Conservation (phyloP, 2,888 invertebrate genomes). For the Thera britannica region DNA sequence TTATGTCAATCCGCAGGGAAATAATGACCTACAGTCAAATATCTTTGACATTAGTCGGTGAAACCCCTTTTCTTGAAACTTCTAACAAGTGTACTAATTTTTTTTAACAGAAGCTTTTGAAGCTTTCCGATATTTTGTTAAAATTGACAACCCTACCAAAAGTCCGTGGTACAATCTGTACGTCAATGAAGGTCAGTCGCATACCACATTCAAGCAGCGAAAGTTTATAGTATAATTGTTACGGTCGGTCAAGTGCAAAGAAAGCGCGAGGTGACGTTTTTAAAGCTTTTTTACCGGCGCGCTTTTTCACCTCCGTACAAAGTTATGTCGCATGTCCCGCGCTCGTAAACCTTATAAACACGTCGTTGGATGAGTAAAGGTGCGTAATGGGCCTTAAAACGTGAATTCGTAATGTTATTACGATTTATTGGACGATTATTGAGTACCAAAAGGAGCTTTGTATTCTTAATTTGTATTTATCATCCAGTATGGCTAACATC, state of each 20-base stretch:
- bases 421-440: slow-evolving; percentile 22
- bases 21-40: neutral
- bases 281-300: slow-evolving; percentile 34
- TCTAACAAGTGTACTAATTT: too few species aligned
- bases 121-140: neutral
- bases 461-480: neutral
- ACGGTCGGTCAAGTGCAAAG: slow-evolving; percentile 69
- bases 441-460: neutral
- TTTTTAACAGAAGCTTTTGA: neutral
- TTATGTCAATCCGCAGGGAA: too few species aligned
- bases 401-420: slow-evolving; percentile 25
- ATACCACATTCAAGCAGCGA: slow-evolving; percentile 64
- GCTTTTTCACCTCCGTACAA: slow-evolving; percentile 23
- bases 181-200: slow-evolving; percentile 63
- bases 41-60: neutral
- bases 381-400: slow-evolving; percentile 26
- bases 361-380: slow-evolving; percentile 30
- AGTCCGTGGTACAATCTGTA: slow-evolving; percentile 23
- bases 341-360: slow-evolving; percentile 40
- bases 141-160: slow-evolving; percentile 19
- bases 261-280: slow-evolving; percentile 48
- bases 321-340: slow-evolving; percentile 34
- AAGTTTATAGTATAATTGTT: slow-evolving; percentile 72
- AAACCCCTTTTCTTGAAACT: too few species aligned
- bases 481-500: neutral